phyloP scores from a whole-genome alignment of 2,888 invertebrate genomes.

The Chloroclysta siterata region DNA sequence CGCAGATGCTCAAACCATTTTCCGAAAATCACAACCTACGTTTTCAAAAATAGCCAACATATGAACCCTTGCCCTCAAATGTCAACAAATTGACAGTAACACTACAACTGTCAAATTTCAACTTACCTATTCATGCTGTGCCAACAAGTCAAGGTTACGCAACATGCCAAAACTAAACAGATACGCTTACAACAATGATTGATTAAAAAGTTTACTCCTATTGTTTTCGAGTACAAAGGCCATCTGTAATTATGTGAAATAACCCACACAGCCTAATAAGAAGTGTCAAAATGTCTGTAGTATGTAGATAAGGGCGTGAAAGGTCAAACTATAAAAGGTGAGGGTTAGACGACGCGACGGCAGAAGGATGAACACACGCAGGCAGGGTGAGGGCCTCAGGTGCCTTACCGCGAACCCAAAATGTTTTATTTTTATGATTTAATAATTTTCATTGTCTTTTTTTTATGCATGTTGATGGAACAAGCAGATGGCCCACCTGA shows the following conservation, averaged over 20 bases:
- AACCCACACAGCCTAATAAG: slow-evolving; percentile 51
- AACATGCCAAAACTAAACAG: slow-evolving; percentile 54
- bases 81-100: slow-evolving; percentile 10
- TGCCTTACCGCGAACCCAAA: too few relatives aligned
- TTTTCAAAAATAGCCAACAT: background rate
- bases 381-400: slow-evolving; percentile 6
- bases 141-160: slow-evolving; percentile 49
- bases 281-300: slow-evolving; percentile 48
- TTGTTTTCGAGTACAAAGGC: slow-evolving; percentile 68
- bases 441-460: too few relatives aligned
- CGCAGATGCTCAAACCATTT: too few relatives aligned
- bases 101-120: slow-evolving; percentile 29
- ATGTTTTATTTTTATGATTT: too few relatives aligned
- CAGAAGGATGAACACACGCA: slow-evolving; percentile 10
- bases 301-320: slow-evolving; percentile 40
- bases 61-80: background rate
- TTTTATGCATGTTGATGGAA: too few relatives aligned
- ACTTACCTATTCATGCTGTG: slow-evolving; percentile 35
- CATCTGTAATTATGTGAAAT: slow-evolving; percentile 65
- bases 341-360: slow-evolving; percentile 8
- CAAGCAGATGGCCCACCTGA: too few relatives aligned
- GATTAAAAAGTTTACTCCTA: slow-evolving; percentile 75
- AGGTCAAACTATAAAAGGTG: slow-evolving; percentile 29
- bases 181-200: slow-evolving; percentile 63
- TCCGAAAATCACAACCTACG: too few relatives aligned